Base-by-base conservation (phyloP, 92 coral and sea anemone genomes). In the Actinostola sp. region DNA sequence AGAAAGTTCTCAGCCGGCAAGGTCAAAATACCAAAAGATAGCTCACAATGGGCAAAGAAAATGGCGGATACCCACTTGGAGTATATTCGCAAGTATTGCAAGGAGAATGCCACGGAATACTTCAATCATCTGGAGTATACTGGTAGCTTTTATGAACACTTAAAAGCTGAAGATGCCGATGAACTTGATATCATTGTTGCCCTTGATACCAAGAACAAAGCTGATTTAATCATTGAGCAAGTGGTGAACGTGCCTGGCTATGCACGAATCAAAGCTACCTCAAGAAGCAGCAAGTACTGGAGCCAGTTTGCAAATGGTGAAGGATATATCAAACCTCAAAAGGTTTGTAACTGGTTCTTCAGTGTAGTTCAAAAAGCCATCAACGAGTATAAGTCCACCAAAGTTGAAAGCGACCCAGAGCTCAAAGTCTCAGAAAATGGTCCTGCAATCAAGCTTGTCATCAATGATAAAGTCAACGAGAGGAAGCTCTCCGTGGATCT, bases 61-160 rank as follows among this genome's bases (percentile, higher is more conserved):
- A 75, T 73, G 59, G 68, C 86, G 2, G 83, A 78, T 9, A 69
- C 82, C 26, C 72, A 67, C 34, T 32, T 90, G 20, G 76, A 82
- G 55, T 66, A 63, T 0, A 41, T 82, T 26, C 84, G 84, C 15
- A 86, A 70, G 67, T 71, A 55, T 54, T 86, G 84, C 69, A 51
- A 64, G 36, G 65, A 48, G 33, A 48, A 71, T 5, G 66, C 81
- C 31, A 15, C 31, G n/a, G 61, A 43, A 32, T 61, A 76, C 9
- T 68, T 81, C 3, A 86, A 77, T 55, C 76, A 62, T 44, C 63
- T 81, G 58, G 88, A 80, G n/a, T 89, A 80, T 43, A 82, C 90
- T 50, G 94, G 94, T 17, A 89, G 88, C 58, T 77, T 89, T 45
- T 85, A 80, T 27, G 90, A 89, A 43, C 84, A 82, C 72, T 63